A percentile compares a stretch with the other conserved stretches of the same genome.
Evolutionary conservation across 1,140 invertebrate species (phyloP).

Genomic region (Trichogramma pretiosum): DNA sequence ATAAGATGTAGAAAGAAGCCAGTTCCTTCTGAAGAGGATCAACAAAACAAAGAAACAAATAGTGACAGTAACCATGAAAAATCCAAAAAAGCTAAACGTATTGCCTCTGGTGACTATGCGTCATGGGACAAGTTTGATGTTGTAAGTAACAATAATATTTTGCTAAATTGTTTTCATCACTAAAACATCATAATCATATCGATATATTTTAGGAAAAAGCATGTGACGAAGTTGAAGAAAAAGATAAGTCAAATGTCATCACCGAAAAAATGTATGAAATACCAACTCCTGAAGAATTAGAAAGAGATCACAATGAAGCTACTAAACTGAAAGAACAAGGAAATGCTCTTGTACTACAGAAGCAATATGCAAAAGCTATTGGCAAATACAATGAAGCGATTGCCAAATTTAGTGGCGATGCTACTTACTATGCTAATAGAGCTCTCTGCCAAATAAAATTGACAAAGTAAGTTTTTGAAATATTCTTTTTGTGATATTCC

Average conservation of each 20-base stretch:
- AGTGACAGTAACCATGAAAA: conserved; percentile 17
- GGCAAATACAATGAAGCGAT: conserved; percentile 73
- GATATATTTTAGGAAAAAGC: conserved; percentile 54
- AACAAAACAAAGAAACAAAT: conserved; percentile 36
- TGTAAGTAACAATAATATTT: conserved; percentile 42
- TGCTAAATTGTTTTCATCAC: background rate
- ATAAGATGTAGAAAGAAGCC: conserved; percentile 45
- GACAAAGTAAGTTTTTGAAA: conserved; percentile 57
- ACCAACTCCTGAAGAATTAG: conserved; percentile 53
- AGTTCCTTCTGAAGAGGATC: too few species aligned
- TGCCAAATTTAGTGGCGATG: conserved; percentile 64
- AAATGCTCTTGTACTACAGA: conserved; percentile 69
- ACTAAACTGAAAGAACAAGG: conserved; percentile 54
- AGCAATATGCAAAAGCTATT: conserved; percentile 72
- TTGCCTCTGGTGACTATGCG: conserved; percentile 55
- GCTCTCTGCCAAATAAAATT: conserved; percentile 80
- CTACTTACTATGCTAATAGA: conserved; percentile 78
- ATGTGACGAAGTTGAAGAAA: conserved; percentile 58
- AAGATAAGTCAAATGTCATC: conserved; percentile 45
- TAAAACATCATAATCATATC: background rate
- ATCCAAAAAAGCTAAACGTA: conserved; percentile 34
- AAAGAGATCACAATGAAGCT: conserved; percentile 41
- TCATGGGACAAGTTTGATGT: conserved; percentile 77
- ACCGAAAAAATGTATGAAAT: conserved; percentile 48
- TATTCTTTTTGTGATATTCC: background rate